Evolutionary conservation across 2,113 vertebrate species (phyloP), one percentile per base, ranked within the genome.

Genomic region (Syngnathoides biaculeatus): DNA sequence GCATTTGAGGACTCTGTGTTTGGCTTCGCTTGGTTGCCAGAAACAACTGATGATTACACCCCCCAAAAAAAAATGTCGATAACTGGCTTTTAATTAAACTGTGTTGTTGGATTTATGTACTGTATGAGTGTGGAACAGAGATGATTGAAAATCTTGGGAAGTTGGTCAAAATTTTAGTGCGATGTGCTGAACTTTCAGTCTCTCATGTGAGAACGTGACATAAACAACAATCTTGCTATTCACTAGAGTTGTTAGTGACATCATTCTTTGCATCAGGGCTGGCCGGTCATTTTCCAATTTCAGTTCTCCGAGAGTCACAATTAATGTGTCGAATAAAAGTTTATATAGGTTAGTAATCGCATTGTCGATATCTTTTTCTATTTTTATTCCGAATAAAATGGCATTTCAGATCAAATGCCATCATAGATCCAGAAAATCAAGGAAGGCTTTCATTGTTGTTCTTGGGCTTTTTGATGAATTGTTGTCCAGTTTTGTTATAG

Each of bases 11-110:
- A 30, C 17, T 57, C 55, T 57, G 14, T 55, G 52, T 57, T 57
- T 30, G 55, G 30, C 26, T 30, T 43, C 8, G 15, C 13, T 62
- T 24, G 8, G 39, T n/a, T 64, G 64, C 19, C 52, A 67, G 12
- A 71, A 61, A n/a, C 27, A 63, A 45, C 5, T 12, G 38, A 55
- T 48, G 47, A 17, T 56, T 45, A 55, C n/a, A n/a, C n/a, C n/a
- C n/a, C n/a, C n/a, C n/a, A n/a, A n/a, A n/a, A 71, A 68, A 38
- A 6, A 0, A 35, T 66, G 2, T 30, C 50, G 48, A 45, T 53
- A 60, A 69, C 40, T 50, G 20, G 69, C 60, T 43, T 43, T 43
- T 62, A 45, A 43, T 26, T 5, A 14, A 43, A 62, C 13, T n/a
- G n/a, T 3, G 59, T 43, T 42, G 40, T 14, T 61, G 9, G 58